A percentile compares a stretch with the other conserved stretches of the same genome.
These are phyloP conservation scores for Bombus soroeensis DNA, from an alignment of 1,140 invertebrate species.

Conservation along the genomic window DNA sequence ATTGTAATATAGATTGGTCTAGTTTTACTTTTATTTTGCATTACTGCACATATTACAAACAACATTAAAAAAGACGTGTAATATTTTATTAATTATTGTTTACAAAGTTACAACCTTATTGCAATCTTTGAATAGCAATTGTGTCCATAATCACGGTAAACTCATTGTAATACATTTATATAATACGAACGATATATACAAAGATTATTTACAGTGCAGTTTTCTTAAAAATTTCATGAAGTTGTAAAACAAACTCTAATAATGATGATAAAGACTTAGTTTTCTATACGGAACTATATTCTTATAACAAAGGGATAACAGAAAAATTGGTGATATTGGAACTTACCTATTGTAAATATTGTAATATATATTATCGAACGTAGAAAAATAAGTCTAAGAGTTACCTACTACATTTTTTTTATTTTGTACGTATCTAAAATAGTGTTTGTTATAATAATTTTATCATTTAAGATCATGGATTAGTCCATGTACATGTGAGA, in stretches of 20 bases:
- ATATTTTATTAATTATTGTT: constrained; percentile 60
- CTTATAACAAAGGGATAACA: constrained; percentile 77
- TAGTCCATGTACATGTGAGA: constrained; percentile 46
- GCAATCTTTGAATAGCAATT: constrained; percentile 66
- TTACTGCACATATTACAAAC: constrained; percentile 56
- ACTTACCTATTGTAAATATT: constrained; percentile 82
- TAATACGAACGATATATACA: constrained; percentile 54
- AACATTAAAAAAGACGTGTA: constrained; percentile 40
- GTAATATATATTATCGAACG: constrained; percentile 78
- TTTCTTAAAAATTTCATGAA: constrained; percentile 74
- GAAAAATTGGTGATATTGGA: constrained; percentile 73
- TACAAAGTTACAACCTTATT: constrained; percentile 54
- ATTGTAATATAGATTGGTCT: constrained; percentile 62
- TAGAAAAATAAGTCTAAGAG: constrained; percentile 78
- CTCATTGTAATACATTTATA: constrained; percentile 66
- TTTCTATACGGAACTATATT: constrained; percentile 82
- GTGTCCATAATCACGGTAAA: constrained; percentile 69
- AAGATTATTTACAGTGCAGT: constrained; percentile 71
- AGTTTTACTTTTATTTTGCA: constrained; percentile 50
- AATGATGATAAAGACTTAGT: constrained; percentile 81
- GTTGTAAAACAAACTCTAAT: constrained; percentile 72
- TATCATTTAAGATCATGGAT: constrained; percentile 53
- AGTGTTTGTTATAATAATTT: constrained; percentile 64
- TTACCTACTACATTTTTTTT: constrained; percentile 76
- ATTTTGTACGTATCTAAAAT: constrained; percentile 72